These are phyloP conservation scores for Tromatobia lineatoria DNA, from an alignment of 2,888 invertebrate species.

Conservation along the genomic window DNA sequence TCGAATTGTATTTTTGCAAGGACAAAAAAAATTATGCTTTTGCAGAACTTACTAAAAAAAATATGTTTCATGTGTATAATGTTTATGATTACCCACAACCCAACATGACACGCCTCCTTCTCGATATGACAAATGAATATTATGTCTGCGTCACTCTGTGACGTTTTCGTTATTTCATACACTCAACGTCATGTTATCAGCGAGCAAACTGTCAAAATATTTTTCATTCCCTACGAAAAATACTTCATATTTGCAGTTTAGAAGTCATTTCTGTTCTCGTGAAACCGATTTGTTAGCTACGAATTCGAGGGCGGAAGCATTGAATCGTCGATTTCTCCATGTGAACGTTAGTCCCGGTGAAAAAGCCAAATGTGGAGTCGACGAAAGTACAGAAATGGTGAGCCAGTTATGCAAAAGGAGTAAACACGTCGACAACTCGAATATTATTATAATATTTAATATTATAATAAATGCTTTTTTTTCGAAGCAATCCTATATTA, in stretches of 20 bases:
- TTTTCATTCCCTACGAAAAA: neutral
- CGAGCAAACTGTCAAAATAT: slow-evolving; percentile 33
- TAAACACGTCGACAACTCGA: too few relatives aligned
- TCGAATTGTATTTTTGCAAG: slow-evolving; percentile 81
- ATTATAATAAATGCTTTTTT: too few relatives aligned
- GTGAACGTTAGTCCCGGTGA: slow-evolving; percentile 78
- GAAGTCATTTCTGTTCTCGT: slow-evolving; percentile 11
- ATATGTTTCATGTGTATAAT: neutral
- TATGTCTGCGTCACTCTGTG: slow-evolving; percentile 19
- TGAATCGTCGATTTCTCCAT: slow-evolving; percentile 71
- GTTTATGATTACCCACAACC: neutral
- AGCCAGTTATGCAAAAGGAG: slow-evolving; percentile 8
- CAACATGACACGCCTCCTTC: neutral
- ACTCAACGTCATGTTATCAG: slow-evolving; percentile 44
- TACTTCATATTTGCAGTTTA: neutral
- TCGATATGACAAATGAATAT: slow-evolving; percentile 49
- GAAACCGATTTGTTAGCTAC: neutral
- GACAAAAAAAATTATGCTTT: slow-evolving; percentile 82
- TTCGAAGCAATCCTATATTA: neutral
- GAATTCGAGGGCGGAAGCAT: slow-evolving; percentile 83
- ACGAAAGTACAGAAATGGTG: slow-evolving; percentile 64
- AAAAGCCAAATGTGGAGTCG: slow-evolving; percentile 74
- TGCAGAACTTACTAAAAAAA: slow-evolving; percentile 80
- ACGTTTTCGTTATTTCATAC: slow-evolving; percentile 36
- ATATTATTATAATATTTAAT: too few relatives aligned